Base-by-base conservation (phyloP, 2,113 vertebrate species). In the Spea bombifrons region DNA sequence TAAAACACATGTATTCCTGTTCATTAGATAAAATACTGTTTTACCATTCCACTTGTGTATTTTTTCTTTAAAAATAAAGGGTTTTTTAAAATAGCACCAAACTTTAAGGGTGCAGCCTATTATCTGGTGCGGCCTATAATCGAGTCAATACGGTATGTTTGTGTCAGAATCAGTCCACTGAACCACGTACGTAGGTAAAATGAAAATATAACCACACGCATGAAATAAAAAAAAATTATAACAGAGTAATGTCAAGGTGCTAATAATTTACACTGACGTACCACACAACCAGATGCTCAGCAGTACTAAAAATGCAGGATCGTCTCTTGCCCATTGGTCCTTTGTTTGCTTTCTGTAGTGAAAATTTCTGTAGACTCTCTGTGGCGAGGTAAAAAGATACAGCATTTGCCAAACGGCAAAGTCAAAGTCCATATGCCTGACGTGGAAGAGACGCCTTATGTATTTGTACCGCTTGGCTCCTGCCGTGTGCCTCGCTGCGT, bases 281-380 rank as follows among this genome's bases (percentile, higher is more conserved):
- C 97, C 97, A 4, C 97, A 99, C 2, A 99, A 91, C 97, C 97
- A 99, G 84, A 99, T 77, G 84, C 97, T 95, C 84, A 99, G 92
- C 8, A 99, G 87, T 0, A 97, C 96, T 46, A 99, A 87, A 84
- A 99, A 99, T 5, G 97, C 97, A 0, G 97, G 97, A 83, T 99
- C 97, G 5, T 99, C 97, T 68, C 97, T 88, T 0, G 97, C 97
- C 97, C 97, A 99, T 70, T 99, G 97, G 87, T 99, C 97, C 87
- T 99, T 99, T 0, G 97, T 99, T 89, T 99, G 97, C 83, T 99
- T 99, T 53, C 97, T 92, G 88, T 99, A 99, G 85, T 99, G 97
- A 55, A 99, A 99, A 88, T 99, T 99, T 79, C 97, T 94, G 75
- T 98, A 99, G 43, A 99, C 97, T 75, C 93, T 93, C 90, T 99